Base-by-base conservation (phyloP, 2,888 invertebrate species). In the Tuberolachnus salignus region DNA sequence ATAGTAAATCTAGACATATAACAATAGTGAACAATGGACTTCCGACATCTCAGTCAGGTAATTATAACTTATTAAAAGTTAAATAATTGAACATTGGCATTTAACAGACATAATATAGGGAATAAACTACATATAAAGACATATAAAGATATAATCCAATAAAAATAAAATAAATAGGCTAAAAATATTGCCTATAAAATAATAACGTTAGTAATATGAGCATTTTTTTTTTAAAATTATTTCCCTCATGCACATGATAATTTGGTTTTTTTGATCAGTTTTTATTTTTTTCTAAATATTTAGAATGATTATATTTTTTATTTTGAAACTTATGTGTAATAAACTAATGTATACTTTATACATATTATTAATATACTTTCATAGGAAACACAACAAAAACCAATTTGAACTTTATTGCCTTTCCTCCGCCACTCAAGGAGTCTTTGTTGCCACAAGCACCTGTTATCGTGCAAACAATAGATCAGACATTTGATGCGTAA, bases 361-460 rank as follows among this genome's bases (percentile, higher is more conserved):
- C 19, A 21, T n/a, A 19, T 21, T 44, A 34, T 34, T 34, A 34
- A 34, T 6, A 34, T 59, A 6, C 81, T 55, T 78, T 26, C 8
- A 55, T 11, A 70, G 53, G 67, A 80, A 67, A 59, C n/a, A 75
- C 59, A 46, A 59, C 69, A 44, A 74, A 73, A 74, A 67, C 74
- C 6, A 67, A 80, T n/a, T 61, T 66, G 49, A 74, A 73, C 11
- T 80, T 78, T 53, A 64, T 82, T 88, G 88, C 82, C 85, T 89
- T 84, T 89, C 89, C 81, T 88, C 89, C 55, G 87, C 87, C 82
- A 59, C 69, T 78, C 42, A 78, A 78, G 34, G 78, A 78, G 34
- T 78, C 78, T 26, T 86, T 88, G 80, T 89, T 87, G 83, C 88
- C 89, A 83, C 89, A 89, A 81, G 89, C 89, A 84, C 89, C 89